Evolutionary conservation across 2,888 invertebrate genomes (phyloP).

Genomic region (Petrolisthes manimaculis): DNA sequence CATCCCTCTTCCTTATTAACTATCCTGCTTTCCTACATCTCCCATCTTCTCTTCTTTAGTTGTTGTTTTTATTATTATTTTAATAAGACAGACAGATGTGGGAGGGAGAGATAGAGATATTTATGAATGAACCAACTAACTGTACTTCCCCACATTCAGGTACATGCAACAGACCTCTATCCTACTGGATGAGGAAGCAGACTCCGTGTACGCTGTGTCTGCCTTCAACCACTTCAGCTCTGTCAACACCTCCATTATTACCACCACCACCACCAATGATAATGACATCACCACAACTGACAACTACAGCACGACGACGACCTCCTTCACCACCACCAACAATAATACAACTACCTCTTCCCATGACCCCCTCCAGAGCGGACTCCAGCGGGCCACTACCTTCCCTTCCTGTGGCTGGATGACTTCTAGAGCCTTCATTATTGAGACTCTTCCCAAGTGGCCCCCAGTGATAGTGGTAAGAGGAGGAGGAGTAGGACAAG

Average conservation of each 20-base stretch:
- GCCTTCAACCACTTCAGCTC: constrained; percentile 29
- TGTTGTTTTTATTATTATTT: not conserved
- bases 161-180: constrained; percentile 48
- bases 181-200: constrained; percentile 4
- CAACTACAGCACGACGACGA: too few relatives aligned
- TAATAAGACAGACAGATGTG: too few relatives aligned
- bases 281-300: too few relatives aligned
- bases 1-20: not conserved
- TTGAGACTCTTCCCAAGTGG: constrained; percentile 35
- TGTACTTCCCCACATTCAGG: not conserved
- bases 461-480: constrained; percentile 32
- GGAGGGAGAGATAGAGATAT: too few relatives aligned
- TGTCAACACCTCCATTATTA: constrained; percentile 24
- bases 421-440: constrained; percentile 27
- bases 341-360: too few relatives aligned
- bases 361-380: not conserved
- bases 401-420: constrained; percentile 49
- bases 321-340: too few relatives aligned
- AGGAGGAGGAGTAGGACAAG: too few relatives aligned
- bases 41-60: not conserved
- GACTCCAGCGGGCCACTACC: constrained; percentile 30
- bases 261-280: not conserved
- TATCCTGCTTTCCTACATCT: not conserved
- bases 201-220: constrained; percentile 33
- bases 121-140: too few relatives aligned